Percentiles rank a stretch among this genome's conserved stretches.
Conservation (phyloP, 2,888 invertebrate species). For the Orthosia gracilis region DNA sequence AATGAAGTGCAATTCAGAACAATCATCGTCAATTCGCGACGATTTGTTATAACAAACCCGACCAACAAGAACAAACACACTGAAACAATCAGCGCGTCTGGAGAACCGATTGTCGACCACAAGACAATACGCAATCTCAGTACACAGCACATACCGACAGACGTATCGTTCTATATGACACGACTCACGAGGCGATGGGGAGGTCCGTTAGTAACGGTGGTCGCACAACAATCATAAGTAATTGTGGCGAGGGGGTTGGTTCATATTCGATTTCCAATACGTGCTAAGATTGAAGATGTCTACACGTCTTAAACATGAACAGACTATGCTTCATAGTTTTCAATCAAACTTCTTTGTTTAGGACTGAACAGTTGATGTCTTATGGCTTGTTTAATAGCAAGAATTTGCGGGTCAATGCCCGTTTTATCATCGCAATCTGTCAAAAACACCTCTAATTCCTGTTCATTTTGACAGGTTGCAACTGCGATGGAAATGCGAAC, state of each 20-base stretch:
- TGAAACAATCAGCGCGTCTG: conserved; percentile 51
- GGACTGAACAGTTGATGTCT: conserved; percentile 16
- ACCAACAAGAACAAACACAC: conserved; percentile 25
- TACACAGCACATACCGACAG: conserved; percentile 8
- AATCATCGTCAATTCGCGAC: conserved; percentile 44
- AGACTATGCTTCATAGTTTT: conserved; percentile 15
- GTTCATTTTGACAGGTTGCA: too few relatives aligned
- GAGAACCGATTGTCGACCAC: conserved; percentile 43
- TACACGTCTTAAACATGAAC: conserved; percentile 3
- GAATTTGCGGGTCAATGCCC: neutral
- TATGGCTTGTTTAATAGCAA: neutral
- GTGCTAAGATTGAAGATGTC: conserved; percentile 5
- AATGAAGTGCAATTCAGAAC: conserved; percentile 8
- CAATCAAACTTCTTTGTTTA: conserved; percentile 10
- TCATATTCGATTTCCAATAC: conserved; percentile 33
- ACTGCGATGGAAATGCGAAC: too few relatives aligned
- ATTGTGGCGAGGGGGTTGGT: conserved; percentile 45
- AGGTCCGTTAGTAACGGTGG: conserved; percentile 38
- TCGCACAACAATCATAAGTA: conserved; percentile 39
- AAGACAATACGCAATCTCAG: conserved; percentile 43
- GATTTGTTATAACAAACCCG: conserved; percentile 14
- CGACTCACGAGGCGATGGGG: conserved; percentile 25
- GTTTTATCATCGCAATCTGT: too few relatives aligned
- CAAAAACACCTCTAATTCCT: too few relatives aligned
- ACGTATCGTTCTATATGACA: conserved; percentile 10